phyloP scores from a whole-genome alignment of 2,113 vertebrate species.

The Lanius collurio region DNA sequence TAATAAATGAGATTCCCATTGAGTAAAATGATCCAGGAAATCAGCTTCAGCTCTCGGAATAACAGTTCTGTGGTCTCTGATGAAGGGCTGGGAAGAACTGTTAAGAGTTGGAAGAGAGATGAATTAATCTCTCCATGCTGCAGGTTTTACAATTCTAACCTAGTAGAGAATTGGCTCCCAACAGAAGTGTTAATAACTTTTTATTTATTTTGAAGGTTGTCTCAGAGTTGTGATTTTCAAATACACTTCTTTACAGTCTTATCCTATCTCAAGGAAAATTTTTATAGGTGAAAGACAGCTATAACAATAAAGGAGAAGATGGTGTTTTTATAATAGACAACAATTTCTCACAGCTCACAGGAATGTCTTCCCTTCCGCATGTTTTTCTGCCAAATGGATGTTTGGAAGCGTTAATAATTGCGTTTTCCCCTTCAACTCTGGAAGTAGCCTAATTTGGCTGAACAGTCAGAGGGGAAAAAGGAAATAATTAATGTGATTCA shows the following conservation, averaged over 20 bases:
- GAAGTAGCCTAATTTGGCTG: constrained; percentile 53
- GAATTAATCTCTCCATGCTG: background rate
- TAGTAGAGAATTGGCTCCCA: background rate
- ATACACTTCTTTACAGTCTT: background rate
- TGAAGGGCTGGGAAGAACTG: background rate
- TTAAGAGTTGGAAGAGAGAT: background rate
- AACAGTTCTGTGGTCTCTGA: background rate
- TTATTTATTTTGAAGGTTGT: background rate
- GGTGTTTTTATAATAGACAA: background rate
- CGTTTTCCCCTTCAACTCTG: constrained; percentile 22
- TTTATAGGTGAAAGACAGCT: background rate
- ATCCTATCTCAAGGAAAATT: background rate
- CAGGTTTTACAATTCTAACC: background rate
- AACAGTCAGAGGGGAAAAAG: constrained; percentile 34
- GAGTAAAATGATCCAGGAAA: constrained; percentile 54
- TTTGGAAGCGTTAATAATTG: constrained; percentile 58
- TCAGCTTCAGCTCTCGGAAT: background rate
- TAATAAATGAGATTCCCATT: constrained; percentile 60
- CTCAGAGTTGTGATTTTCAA: background rate
- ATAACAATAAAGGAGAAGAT: background rate
- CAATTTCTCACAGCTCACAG: background rate
- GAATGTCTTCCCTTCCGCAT: background rate
- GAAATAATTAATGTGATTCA: constrained; percentile 23
- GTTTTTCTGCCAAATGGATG: background rate
- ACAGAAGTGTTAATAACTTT: background rate